Evolutionary conservation across 2,113 vertebrate genomes (phyloP).

Genomic region (Centropus bengalensis): DNA sequence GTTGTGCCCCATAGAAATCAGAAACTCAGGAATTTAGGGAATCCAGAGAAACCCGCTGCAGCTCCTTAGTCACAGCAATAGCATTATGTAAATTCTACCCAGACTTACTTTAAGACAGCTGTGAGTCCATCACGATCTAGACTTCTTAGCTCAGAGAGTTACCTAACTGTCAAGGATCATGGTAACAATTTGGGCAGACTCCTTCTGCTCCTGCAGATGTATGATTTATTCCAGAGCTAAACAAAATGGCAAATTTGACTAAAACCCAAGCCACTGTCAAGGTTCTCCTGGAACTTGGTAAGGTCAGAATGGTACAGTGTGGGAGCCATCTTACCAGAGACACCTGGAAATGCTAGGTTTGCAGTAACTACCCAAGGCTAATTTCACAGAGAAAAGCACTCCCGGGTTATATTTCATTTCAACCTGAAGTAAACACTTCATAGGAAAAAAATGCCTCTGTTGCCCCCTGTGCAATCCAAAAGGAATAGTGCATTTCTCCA

Average conservation of each 20-base stretch:
- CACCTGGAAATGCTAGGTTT: not conserved
- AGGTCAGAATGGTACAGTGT: not conserved
- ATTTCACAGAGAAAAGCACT: not conserved
- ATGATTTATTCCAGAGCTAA: not conserved
- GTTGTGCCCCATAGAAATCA: not conserved
- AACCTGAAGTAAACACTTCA: not conserved
- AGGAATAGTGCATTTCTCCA: not conserved
- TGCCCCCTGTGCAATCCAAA: not conserved
- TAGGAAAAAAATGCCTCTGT: not conserved
- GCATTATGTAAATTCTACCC: not conserved
- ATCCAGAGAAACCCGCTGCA: not conserved
- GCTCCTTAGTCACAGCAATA: not conserved
- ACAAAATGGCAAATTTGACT: not conserved
- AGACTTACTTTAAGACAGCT: not conserved
- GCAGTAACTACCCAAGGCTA: not conserved
- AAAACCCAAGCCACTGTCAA: not conserved
- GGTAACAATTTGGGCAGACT: not conserved
- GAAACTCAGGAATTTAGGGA: not conserved
- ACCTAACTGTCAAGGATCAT: not conserved
- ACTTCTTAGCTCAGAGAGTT: not conserved
- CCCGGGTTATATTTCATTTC: not conserved
- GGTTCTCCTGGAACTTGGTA: not conserved
- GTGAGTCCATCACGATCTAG: not conserved
- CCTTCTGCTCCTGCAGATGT: not conserved
- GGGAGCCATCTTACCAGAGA: not conserved